Base-by-base conservation (phyloP, 2,113 vertebrate genomes). In the Sigmodon hispidus region DNA sequence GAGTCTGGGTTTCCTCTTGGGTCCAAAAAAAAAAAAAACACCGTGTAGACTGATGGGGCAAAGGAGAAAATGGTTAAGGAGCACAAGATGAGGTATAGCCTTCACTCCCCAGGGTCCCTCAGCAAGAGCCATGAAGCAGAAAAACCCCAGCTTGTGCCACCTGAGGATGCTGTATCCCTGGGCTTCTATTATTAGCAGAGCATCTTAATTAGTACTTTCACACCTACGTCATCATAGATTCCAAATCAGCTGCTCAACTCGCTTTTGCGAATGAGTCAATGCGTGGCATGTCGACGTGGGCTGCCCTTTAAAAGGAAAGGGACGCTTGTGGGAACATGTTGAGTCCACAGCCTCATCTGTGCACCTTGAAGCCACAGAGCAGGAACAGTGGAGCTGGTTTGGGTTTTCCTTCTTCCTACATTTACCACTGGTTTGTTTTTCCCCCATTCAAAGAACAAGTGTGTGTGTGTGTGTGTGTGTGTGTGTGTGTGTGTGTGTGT, bases 381-480 rank as follows among this genome's bases (percentile, higher is more conserved):
- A 8, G 0, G 11, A 6, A 34, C 36, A 1, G 5, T 13, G 1
- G 45, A 52, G 4, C 1, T 1, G 0, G 17, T 65, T 70, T 61
- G 26, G 48, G 36, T 22, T 70, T 77, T 50, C 45, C 24, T 75
- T 63, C 24, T 75, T 63, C 26, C 61, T 75, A 57, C 16, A 0
- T 3, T 81, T 2, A 29, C 12, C 55, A 50, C 40, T 26, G 26
- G 40, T 50, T 90, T n/a, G 26, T 45, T 50, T 90, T n/a, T 57
- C 61, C 43, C 9, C 8, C 40, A 29, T 24, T 67, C 50, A 2
- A 83, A 83, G 59, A 81, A 81, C n/a, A 83, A 55, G 16, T 8
- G 2, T 12, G 43, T 48, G 26, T 48, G 73, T 36, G 16, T 52
- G 48, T 36, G 29, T 77, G 26, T 19, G 75, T 36, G 31, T 80